phyloP scores from a whole-genome alignment of 2,113 vertebrate species.

The Cochlearius cochlearius region DNA sequence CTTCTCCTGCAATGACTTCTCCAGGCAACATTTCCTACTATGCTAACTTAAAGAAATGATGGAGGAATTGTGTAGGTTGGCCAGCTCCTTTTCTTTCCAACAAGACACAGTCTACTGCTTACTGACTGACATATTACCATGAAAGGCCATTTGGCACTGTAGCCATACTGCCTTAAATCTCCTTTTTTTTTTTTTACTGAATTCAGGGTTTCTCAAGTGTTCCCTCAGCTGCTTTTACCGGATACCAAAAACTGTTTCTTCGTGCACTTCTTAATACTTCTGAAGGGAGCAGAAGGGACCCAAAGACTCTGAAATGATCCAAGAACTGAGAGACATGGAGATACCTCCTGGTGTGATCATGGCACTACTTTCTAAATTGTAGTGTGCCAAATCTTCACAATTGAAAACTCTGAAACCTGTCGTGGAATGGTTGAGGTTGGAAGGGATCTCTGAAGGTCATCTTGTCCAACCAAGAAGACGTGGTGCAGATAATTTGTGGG shows the following conservation, averaged over 20 bases:
- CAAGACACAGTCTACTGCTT: not conserved
- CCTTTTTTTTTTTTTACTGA: not conserved
- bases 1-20: not conserved
- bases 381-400: rapidly evolving
- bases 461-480: not conserved
- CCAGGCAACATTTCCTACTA: not conserved
- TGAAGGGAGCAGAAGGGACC: not conserved
- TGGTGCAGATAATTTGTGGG: not conserved
- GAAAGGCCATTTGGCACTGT: not conserved
- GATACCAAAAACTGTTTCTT: not conserved
- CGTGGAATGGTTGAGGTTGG: not conserved
- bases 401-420: not conserved
- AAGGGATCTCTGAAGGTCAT: not conserved
- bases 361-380: not conserved
- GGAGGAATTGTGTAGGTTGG: not conserved
- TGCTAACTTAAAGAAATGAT: not conserved
- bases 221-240: not conserved
- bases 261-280: not conserved
- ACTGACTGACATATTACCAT: not conserved
- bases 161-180: not conserved
- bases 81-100: not conserved
- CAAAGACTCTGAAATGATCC: not conserved
- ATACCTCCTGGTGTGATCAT: not conserved
- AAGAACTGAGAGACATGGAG: not conserved
- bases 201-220: not conserved